These are phyloP conservation scores for Trypoxylus dichotomus DNA, from an alignment of 1,140 invertebrate genomes.

Conservation along the genomic window DNA sequence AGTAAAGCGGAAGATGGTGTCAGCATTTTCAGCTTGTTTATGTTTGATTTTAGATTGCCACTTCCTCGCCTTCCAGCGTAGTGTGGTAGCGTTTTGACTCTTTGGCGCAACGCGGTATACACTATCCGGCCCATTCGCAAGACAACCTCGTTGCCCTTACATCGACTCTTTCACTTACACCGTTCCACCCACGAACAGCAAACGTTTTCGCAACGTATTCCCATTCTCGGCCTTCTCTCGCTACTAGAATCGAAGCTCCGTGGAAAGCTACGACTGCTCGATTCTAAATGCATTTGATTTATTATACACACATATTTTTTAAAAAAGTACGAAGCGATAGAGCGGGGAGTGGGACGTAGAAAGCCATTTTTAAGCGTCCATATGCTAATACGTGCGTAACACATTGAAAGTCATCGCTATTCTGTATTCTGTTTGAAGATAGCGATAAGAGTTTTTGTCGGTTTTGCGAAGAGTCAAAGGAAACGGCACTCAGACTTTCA, in stretches of 20 bases:
- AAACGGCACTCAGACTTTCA: constrained; percentile 23
- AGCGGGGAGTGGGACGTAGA: constrained; percentile 4
- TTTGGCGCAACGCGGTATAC: not conserved
- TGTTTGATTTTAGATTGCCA: not conserved
- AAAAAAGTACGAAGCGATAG: constrained; percentile 27
- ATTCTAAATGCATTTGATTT: constrained; percentile 40
- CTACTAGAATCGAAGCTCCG: not conserved
- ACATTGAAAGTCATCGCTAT: constrained; percentile 39
- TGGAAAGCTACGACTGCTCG: not conserved
- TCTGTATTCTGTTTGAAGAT: constrained; percentile 44
- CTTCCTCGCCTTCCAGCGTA: too few species aligned
- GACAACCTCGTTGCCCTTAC: not conserved
- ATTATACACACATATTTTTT: constrained; percentile 40
- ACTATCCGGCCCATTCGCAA: not conserved
- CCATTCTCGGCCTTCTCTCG: not conserved
- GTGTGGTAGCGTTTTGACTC: too few species aligned
- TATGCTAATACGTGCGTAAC: constrained; percentile 41
- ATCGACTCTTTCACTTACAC: not conserved
- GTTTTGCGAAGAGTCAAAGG: not conserved
- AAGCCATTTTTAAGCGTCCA: constrained; percentile 35
- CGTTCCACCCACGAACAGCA: not conserved
- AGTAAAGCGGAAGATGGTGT: not conserved
- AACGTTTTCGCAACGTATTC: not conserved
- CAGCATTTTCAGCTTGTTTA: not conserved
- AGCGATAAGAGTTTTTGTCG: constrained; percentile 35